These are phyloP conservation scores for Ophion slaviceki DNA, from an alignment of 2,888 invertebrate species.

Conservation along the genomic window DNA sequence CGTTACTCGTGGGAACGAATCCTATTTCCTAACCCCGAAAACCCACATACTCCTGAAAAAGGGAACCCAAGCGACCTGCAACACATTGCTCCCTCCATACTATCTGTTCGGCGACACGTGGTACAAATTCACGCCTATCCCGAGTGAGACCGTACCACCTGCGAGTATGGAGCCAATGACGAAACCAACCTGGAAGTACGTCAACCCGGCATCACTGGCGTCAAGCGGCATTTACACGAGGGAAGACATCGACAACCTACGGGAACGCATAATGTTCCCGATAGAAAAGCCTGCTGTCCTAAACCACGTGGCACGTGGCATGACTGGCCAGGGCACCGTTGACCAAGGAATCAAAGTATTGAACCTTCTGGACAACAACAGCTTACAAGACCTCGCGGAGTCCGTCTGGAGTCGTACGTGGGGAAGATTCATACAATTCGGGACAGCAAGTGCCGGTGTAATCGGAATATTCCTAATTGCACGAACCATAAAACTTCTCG, in stretches of 20 bases:
- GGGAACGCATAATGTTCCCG: conserved; percentile 47
- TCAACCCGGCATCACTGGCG: not conserved
- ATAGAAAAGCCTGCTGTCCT: conserved; percentile 35
- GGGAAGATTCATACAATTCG: no score
- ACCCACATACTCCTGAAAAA: not conserved
- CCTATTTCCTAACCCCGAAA: not conserved
- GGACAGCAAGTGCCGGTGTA: no score
- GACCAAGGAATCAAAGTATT: not conserved
- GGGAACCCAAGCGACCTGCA: conserved; percentile 11
- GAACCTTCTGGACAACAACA: not conserved
- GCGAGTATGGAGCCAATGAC: conserved; percentile 11
- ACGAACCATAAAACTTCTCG: no score
- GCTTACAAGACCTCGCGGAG: not conserved
- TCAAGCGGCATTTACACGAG: conserved; percentile 2
- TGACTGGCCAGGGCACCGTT: not conserved
- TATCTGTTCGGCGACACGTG: conserved; percentile 60
- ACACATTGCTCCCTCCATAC: not conserved
- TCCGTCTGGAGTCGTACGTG: no score
- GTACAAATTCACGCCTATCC: conserved; percentile 51
- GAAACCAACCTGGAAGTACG: conserved; percentile 50
- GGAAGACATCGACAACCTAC: conserved; percentile 36
- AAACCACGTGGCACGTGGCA: conserved; percentile 10
- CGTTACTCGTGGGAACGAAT: not conserved
- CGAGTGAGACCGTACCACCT: conserved; percentile 17
- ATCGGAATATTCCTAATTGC: no score